Base-by-base conservation (phyloP, 2,113 vertebrate species). In the Centropus unirufus region DNA sequence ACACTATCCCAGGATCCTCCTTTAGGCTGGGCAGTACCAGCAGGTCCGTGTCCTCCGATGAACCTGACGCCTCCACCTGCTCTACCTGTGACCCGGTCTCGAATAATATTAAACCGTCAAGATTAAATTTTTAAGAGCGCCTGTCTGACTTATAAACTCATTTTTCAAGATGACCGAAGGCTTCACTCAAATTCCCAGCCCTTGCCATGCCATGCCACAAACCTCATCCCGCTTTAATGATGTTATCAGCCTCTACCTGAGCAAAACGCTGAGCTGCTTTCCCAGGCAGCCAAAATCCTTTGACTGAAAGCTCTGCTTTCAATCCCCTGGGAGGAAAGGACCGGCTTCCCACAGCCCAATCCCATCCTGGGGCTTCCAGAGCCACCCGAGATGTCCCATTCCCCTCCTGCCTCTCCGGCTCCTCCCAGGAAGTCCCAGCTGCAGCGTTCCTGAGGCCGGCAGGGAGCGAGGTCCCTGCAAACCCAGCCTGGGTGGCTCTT, bases 371-470 rank as follows among this genome's bases (percentile, higher is more conserved):
- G 21, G 62, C 32, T 42, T 7, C 3, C 24, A 32, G 19, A 59
- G 15, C 7, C 0, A 21, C 16, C 42, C 0, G 0, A 58, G 42
- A 3, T 4, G 59, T 55, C 19, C 22, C 1, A 2, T 18, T 17
- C 23, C 59, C 63, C 76, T 6, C 55, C 86, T 42, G 87, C 46
- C 69, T 15, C 82, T 1, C 11, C 22, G 83, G 2, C 97, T 94
- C 96, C 95, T 92, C 96, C 96, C 88, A 94, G 97, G 96, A 97
- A 97, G 92, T 94, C 7, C 49, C 21, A 0, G 34, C 39, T 2
- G 64, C 68, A 8, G 89, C 51, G 0, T 27, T 14, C 39, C 5
- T 3, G 63, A 57, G 30, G 0, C 6, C 0, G 4, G 17, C 12
- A 14, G 72, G 16, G 11, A 15, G 34, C 20, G 1, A 27, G 4